Base-by-base conservation (phyloP, 2,888 invertebrate genomes). In the Epistrophe grossulariae region DNA sequence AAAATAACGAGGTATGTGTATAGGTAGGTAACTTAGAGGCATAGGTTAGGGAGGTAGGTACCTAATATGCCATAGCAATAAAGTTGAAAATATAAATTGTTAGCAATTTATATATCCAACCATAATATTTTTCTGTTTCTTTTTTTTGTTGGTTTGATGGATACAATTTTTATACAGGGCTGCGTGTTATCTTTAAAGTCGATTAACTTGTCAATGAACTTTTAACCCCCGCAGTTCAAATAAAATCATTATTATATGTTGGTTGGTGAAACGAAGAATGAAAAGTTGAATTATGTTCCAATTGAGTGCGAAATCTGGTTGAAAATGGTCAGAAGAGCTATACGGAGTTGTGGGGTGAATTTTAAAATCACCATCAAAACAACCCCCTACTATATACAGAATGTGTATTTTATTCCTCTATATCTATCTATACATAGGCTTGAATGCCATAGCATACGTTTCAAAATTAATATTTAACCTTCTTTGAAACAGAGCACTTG, bases 221-320 rank as follows among this genome's bases (percentile, higher is more conserved):
- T 60, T 74, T 45, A 80, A 81, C 60, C 72, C 57, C 11, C 11
- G 24, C 24, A 64, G 40, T 50, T 38, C 38, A 31, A 43, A 45
- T 28, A 24, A n/a, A n/a, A 4, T 17, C 10, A 10, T 10, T 24
- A 38, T 43, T 31, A 31, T 31, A 31, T 2, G 31, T 31, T 31
- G 24, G 48, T 31, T 45, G 13, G 24, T 43, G 31, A 48, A 48
- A 31, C 15, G 8, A 66, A 38, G 62, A 48, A 52, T 24, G 55
- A 77, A 45, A 28, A 55, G 45, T 66, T 88, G 84, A 89, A 84
- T 89, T 89, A 89, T 89, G 90, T 89, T 90, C 89, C 90, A 90
- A 91, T 91, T 91, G 91, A 91, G 91, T 92, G 92, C 91, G 90
- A 92, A 91, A 91, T 92, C 92, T 79, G 87, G 82, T 82, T 48